Evolutionary conservation across 2,797 vertebrate species (phyloP).

Genomic region (Mormyrops attenuatus): DNA sequence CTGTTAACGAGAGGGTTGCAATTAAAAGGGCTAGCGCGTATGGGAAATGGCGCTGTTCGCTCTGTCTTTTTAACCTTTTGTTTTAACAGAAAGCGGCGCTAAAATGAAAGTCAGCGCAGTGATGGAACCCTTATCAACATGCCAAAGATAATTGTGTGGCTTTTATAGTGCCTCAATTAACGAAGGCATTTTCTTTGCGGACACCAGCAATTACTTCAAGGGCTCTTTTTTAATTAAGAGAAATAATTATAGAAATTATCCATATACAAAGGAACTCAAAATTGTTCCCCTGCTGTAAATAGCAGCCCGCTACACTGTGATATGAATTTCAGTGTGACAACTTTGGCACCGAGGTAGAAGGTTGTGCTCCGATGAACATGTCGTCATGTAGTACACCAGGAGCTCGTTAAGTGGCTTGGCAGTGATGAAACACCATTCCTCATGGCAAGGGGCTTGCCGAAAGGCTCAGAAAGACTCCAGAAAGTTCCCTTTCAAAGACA

Average conservation of each 20-base stretch:
- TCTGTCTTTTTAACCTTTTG: constrained; percentile 8
- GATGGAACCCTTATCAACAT: constrained; percentile 17
- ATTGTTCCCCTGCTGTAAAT: not conserved
- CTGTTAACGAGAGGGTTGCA: not conserved
- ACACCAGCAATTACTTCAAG: constrained; percentile 17
- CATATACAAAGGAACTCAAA: not conserved
- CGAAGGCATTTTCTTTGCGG: not conserved
- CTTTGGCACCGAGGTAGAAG: not conserved
- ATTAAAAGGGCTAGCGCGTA: not conserved
- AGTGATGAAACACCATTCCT: not conserved
- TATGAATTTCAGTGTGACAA: not conserved
- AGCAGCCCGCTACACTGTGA: not conserved
- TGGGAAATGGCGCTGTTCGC: not conserved
- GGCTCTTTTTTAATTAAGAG: constrained; percentile 14
- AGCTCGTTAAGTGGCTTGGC: not conserved
- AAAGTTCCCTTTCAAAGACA: not conserved
- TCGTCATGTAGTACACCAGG: not conserved
- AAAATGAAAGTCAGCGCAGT: constrained; percentile 12
- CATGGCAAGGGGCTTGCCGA: not conserved
- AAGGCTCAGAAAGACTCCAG: not conserved
- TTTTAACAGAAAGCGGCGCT: not conserved
- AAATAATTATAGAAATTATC: constrained; percentile 9
- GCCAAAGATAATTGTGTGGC: constrained; percentile 22
- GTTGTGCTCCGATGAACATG: not conserved
- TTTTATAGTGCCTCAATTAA: constrained; percentile 16